phyloP scores from a whole-genome alignment of 2,113 vertebrate genomes.

The Terrapene triunguis region DNA sequence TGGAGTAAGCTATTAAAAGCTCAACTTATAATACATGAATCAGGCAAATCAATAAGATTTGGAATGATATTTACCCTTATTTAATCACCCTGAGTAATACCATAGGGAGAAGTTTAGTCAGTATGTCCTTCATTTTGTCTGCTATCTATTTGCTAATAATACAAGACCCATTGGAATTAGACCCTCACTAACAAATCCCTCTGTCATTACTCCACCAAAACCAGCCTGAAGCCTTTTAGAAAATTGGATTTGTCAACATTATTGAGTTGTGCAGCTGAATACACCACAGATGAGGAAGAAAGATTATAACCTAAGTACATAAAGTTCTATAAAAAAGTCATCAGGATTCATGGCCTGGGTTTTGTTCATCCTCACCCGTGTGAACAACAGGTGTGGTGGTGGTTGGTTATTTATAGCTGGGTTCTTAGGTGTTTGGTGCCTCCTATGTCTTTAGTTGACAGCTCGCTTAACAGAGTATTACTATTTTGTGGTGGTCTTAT shows the following conservation, averaged over 20 bases:
- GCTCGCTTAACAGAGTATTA: neutral
- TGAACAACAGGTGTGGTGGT: neutral
- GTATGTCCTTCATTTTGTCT: neutral
- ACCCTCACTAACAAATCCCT: neutral
- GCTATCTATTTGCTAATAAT: neutral
- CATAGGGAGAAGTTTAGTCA: neutral
- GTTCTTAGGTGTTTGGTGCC: neutral
- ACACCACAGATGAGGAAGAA: slow-evolving; percentile 11
- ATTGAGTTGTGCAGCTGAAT: neutral
- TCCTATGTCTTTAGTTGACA: neutral
- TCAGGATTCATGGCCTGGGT: neutral
- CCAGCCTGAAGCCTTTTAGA: slow-evolving; percentile 27
- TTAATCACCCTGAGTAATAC: neutral
- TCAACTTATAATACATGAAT: neutral
- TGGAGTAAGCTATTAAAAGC: neutral
- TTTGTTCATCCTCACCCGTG: neutral
- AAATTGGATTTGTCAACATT: slow-evolving; percentile 40
- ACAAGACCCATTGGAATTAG: neutral
- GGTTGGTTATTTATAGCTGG: neutral
- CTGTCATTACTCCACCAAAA: neutral
- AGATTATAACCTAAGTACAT: neutral
- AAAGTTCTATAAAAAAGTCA: neutral
- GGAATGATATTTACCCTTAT: neutral
- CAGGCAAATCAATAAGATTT: neutral
- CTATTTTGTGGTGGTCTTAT: neutral